Evolutionary conservation across 2,797 vertebrate species (phyloP).

Genomic region (Steatocranus sp.): DNA sequence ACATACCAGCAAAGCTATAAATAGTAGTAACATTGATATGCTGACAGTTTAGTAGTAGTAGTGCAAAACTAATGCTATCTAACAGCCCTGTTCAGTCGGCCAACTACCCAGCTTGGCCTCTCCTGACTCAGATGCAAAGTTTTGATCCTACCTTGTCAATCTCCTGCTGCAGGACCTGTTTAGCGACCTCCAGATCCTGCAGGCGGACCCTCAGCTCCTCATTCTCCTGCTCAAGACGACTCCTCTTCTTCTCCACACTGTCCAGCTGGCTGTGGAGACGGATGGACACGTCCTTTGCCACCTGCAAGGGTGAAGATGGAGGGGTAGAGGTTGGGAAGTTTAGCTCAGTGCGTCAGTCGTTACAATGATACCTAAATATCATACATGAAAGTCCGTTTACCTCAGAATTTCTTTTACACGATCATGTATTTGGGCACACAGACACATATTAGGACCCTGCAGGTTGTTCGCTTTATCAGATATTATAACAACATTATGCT

Average conservation of each 20-base stretch:
- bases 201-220: constrained; percentile 89
- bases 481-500: not conserved
- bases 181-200: constrained; percentile 91
- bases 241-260: constrained; percentile 89
- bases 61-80: not conserved
- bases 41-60: not conserved
- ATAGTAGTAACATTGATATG: not conserved
- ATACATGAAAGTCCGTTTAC: not conserved
- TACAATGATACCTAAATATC: not conserved
- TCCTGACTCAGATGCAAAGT: not conserved
- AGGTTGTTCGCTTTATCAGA: not conserved
- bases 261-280: constrained; percentile 94
- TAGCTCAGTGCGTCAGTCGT: accelerated
- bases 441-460: not conserved
- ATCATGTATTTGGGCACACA: not conserved
- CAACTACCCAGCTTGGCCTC: not conserved
- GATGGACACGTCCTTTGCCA: constrained; percentile 96
- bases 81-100: not conserved
- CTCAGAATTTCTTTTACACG: not conserved
- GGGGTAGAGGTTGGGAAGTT: not conserved
- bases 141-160: constrained; percentile 84
- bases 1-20: not conserved
- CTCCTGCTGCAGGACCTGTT: constrained; percentile 94
- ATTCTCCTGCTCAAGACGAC: constrained; percentile 89
- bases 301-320: constrained; percentile 64